Conservation (phyloP, 2,113 vertebrate genomes). For the Cygnus atratus region DNA sequence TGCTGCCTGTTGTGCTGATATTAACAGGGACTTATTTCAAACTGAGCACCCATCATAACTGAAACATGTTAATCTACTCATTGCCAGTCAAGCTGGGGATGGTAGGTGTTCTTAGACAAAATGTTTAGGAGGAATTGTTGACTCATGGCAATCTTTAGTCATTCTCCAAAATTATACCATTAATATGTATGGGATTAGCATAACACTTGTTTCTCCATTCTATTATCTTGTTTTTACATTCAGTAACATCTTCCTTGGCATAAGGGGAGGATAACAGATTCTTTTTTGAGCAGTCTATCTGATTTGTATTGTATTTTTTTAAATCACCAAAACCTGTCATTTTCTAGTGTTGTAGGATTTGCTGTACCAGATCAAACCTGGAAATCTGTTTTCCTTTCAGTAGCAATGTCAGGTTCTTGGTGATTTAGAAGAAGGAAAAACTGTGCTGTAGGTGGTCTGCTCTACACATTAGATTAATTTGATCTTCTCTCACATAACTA, state of each 20-base stretch:
- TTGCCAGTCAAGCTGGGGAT: slow-evolving; percentile 47
- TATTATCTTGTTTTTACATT: slow-evolving; percentile 48
- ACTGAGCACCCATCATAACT: slow-evolving; percentile 5
- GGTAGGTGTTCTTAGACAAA: slow-evolving; percentile 65
- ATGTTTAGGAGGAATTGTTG: slow-evolving; percentile 58
- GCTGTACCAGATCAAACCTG: background rate
- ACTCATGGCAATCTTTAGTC: slow-evolving; percentile 62
- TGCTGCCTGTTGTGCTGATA: background rate
- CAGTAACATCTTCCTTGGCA: background rate
- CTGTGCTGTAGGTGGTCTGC: background rate
- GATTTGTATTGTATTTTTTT: background rate
- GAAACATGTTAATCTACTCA: slow-evolving; percentile 40
- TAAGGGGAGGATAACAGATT: slow-evolving; percentile 24
- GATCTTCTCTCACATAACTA: background rate
- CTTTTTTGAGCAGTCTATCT: slow-evolving; percentile 29
- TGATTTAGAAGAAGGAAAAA: background rate
- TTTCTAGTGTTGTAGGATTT: slow-evolving; percentile 3
- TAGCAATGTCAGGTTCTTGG: background rate
- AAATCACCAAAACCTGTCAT: slow-evolving; percentile 31
- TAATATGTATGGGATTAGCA: slow-evolving; percentile 30
- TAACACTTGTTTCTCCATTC: slow-evolving; percentile 44
- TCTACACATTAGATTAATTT: background rate
- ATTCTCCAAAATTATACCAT: slow-evolving; percentile 46
- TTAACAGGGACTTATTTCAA: slow-evolving; percentile 19
- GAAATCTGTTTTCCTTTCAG: background rate